A percentile compares a stretch with the other conserved stretches of the same genome.
phyloP scores from a whole-genome alignment of 1,140 invertebrate species.

The Zaprionus africanus region DNA sequence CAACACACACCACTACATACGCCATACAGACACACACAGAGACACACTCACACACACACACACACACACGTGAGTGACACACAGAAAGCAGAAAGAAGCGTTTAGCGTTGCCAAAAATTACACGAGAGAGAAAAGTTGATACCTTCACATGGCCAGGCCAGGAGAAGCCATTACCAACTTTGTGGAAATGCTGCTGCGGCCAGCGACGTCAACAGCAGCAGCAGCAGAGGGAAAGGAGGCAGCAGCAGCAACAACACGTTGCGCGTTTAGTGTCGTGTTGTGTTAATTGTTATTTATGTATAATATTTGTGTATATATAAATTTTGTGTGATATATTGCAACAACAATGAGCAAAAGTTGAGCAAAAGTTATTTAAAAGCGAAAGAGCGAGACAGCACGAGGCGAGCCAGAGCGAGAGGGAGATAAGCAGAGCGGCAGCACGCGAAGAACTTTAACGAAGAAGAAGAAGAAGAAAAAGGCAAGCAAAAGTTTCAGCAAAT shows the following conservation, averaged over 20 bases:
- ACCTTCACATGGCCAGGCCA: constrained; percentile 60
- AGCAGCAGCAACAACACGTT: constrained; percentile 31
- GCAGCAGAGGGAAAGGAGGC: constrained; percentile 7
- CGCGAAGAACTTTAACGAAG: constrained; percentile 14
- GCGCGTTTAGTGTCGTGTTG: constrained; percentile 44
- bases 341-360: constrained; percentile 49
- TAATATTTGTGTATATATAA: constrained; percentile 63
- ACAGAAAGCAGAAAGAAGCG: constrained; percentile 11
- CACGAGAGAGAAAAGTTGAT: constrained; percentile 41
- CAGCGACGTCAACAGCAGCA: constrained; percentile 33
- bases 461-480: no score
- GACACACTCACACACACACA: constrained; percentile 27
- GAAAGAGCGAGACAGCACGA: neutral
- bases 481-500: constrained; percentile 38
- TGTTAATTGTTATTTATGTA: constrained; percentile 81
- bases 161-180: constrained; percentile 18
- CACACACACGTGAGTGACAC: constrained; percentile 17
- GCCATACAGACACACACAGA: no score
- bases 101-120: constrained; percentile 37
- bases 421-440: neutral
- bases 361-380: constrained; percentile 25
- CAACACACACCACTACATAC: constrained; percentile 19
- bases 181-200: constrained; percentile 39
- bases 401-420: constrained; percentile 1
- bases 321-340: constrained; percentile 73